These are phyloP conservation scores for Ophion ventricosus DNA, from an alignment of 2,888 invertebrate genomes.

Conservation along the genomic window DNA sequence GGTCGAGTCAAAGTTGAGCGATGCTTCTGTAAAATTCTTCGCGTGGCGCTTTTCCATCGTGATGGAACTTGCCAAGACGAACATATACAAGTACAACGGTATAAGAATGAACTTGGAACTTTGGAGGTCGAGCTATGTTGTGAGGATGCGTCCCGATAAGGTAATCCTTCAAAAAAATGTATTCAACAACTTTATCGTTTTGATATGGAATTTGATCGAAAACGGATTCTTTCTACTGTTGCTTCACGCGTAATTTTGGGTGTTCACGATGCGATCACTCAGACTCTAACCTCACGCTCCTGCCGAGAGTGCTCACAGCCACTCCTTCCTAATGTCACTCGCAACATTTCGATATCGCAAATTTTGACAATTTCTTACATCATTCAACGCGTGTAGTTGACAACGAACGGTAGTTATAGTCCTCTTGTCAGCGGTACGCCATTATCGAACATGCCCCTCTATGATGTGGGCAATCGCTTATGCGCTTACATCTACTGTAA, in stretches of 20 bases:
- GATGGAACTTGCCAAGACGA: not conserved
- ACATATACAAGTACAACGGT: too few species aligned
- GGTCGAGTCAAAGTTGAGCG: not conserved
- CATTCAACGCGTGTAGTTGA: not conserved
- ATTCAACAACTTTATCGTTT: not conserved
- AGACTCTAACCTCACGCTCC: too few species aligned
- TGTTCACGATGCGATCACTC: too few species aligned
- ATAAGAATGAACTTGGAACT: too few species aligned
- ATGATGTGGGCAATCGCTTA: constrained; percentile 13
- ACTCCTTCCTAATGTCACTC: too few species aligned
- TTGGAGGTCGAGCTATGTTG: too few species aligned
- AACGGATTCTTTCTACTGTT: too few species aligned
- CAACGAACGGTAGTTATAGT: not conserved
- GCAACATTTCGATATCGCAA: not conserved
- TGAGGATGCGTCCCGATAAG: not conserved
- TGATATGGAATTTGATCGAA: too few species aligned
- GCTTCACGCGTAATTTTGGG: too few species aligned
- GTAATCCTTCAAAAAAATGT: not conserved
- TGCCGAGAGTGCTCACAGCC: too few species aligned
- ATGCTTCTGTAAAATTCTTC: not conserved
- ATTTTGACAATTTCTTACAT: not conserved
- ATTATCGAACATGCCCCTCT: constrained; percentile 1
- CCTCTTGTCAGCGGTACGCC: not conserved
- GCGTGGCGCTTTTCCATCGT: not conserved
- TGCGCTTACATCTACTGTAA: constrained; percentile 7